Percentiles rank a stretch among this genome's conserved stretches.
These are phyloP conservation scores for Eupleurogrammus muticus DNA, from an alignment of 2,797 vertebrate genomes.

Conservation along the genomic window DNA sequence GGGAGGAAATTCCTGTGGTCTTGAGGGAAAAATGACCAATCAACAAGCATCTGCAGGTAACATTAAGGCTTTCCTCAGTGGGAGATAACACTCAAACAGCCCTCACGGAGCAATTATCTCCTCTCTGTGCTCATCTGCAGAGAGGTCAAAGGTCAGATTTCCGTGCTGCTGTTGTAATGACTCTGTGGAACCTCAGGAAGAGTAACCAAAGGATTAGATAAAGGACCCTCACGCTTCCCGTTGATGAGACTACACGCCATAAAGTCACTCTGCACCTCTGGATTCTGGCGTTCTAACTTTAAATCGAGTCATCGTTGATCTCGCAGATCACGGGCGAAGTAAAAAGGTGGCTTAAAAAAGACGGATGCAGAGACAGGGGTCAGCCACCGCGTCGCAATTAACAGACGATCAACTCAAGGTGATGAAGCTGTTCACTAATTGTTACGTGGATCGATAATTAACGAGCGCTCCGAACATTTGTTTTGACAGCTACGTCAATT, in stretches of 20 bases:
- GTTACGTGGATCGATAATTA: constrained; percentile 50
- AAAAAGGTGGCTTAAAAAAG: not conserved
- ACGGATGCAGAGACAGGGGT: not conserved
- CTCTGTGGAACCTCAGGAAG: constrained; percentile 9
- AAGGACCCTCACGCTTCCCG: too few species aligned
- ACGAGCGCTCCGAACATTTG: constrained; percentile 47
- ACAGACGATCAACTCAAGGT: constrained; percentile 35
- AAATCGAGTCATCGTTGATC: too few species aligned
- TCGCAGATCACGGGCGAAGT: not conserved
- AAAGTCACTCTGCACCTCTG: too few species aligned
- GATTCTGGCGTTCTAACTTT: too few species aligned
- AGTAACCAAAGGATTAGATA: too few species aligned
- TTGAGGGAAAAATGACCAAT: constrained; percentile 55
- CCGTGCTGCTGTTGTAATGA: constrained; percentile 1
- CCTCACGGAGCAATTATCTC: constrained; percentile 54
- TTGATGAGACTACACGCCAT: too few species aligned
- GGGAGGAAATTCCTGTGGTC: constrained; percentile 35
- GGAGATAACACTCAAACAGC: constrained; percentile 45
- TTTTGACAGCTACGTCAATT: constrained; percentile 61
- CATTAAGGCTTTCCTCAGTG: constrained; percentile 38
- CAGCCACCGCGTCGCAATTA: constrained; percentile 11
- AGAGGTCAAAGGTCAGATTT: constrained; percentile 30
- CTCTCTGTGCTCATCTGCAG: constrained; percentile 20
- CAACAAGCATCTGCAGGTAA: constrained; percentile 36
- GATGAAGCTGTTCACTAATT: constrained; percentile 45